Percentiles rank a stretch among this genome's conserved stretches.
Evolutionary conservation across 2,888 invertebrate genomes (phyloP).

Genomic region (Drosophila mayaguana): DNA sequence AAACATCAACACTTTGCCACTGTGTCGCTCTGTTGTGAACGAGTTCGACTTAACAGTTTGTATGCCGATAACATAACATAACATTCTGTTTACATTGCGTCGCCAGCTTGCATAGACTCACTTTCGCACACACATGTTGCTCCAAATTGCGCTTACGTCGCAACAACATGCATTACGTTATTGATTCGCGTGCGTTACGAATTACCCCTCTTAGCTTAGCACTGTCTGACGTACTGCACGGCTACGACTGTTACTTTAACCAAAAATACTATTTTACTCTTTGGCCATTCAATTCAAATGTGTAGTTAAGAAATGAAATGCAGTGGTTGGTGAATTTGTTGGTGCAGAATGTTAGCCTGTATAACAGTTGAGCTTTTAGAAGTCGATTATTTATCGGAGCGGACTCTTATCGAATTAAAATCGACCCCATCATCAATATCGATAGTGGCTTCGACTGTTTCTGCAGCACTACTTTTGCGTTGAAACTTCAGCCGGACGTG

Average conservation of each 20-base stretch:
- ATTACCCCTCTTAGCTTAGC: too few relatives aligned
- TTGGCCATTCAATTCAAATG: not conserved
- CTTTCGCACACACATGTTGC: constrained; percentile 8
- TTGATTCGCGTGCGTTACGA: not conserved
- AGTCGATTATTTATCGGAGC: constrained; percentile 20
- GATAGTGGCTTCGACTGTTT: constrained; percentile 34
- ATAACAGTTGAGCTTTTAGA: not conserved
- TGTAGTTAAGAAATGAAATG: too few relatives aligned
- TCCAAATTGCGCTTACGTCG: constrained; percentile 17
- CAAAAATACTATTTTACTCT: not conserved
- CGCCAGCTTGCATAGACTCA: not conserved
- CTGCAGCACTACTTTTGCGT: constrained; percentile 57
- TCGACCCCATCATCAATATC: constrained; percentile 18
- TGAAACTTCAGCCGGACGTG: constrained; percentile 60
- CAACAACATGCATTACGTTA: not conserved
- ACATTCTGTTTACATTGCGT: constrained; percentile 10
- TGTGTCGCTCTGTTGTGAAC: constrained; percentile 23
- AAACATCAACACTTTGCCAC: constrained; percentile 22
- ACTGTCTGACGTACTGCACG: not conserved
- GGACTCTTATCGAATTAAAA: not conserved
- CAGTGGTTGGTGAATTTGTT: not conserved
- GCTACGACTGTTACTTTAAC: not conserved
- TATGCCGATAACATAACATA: constrained; percentile 13
- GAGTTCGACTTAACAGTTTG: constrained; percentile 15
- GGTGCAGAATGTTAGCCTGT: not conserved